These are phyloP conservation scores for Momotus momota DNA, from an alignment of 2,797 vertebrate species.

Conservation along the genomic window DNA sequence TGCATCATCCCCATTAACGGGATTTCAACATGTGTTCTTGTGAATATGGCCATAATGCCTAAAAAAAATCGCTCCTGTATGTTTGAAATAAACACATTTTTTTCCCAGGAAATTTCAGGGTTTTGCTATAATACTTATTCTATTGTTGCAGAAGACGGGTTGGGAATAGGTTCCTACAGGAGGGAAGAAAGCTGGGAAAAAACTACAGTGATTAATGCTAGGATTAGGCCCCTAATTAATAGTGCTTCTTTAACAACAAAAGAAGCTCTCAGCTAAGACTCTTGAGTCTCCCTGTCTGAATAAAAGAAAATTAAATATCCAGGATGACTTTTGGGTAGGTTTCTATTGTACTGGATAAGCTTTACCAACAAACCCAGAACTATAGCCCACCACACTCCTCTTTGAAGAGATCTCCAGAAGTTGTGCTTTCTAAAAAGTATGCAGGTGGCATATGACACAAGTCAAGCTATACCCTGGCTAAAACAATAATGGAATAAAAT, in stretches of 20 bases:
- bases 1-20: neutral
- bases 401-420: neutral
- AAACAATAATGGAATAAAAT: neutral
- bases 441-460: neutral
- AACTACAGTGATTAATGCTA: neutral
- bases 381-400: neutral
- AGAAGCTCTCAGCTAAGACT: neutral
- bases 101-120: neutral
- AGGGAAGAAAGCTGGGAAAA: neutral
- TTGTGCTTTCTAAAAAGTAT: neutral
- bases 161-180: neutral
- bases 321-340: neutral
- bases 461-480: neutral
- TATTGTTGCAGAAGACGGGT: neutral
- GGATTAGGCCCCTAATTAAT: constrained; percentile 16
- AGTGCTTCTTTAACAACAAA: neutral
- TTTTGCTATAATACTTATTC: neutral
- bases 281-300: neutral
- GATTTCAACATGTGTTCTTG: neutral
- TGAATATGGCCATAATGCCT: neutral
- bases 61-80: neutral
- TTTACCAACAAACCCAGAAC: neutral
- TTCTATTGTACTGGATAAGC: neutral
- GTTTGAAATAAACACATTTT: neutral
- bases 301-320: neutral